A percentile compares a stretch with the other conserved stretches of the same genome.
These are phyloP conservation scores for Myotis planiceps DNA, from an alignment of 2,797 vertebrate genomes.

Conservation along the genomic window DNA sequence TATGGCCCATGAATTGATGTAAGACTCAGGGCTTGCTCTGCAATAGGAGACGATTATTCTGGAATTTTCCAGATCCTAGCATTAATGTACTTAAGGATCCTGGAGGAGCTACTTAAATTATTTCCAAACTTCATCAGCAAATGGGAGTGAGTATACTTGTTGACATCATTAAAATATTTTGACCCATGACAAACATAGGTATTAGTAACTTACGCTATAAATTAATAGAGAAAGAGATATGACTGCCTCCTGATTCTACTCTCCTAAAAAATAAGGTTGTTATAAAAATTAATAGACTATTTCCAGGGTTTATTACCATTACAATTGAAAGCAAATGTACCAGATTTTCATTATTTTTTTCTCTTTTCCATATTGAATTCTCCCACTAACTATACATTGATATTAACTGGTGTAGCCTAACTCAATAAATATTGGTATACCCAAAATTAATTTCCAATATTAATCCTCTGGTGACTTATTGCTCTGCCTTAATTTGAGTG, in stretches of 20 bases:
- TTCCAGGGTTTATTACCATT: neutral
- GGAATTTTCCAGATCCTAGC: neutral
- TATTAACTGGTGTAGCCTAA: neutral
- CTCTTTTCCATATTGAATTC: neutral
- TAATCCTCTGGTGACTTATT: neutral
- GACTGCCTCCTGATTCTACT: neutral
- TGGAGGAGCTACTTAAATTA: neutral
- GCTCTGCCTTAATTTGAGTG: neutral
- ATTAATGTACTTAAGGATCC: neutral
- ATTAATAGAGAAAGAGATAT: neutral
- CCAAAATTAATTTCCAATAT: neutral
- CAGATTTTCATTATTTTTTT: neutral
- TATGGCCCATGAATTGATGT: neutral
- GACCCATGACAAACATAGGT: neutral
- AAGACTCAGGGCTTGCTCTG: neutral
- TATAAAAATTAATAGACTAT: neutral
- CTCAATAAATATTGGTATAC: neutral
- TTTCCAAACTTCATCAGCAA: neutral
- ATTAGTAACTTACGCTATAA: neutral
- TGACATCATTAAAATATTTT: neutral
- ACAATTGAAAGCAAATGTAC: constrained; percentile 4
- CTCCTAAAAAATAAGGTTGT: neutral
- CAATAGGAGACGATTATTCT: neutral
- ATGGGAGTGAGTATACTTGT: neutral
- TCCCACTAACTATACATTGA: neutral